These are phyloP conservation scores for Leiothrix lutea DNA, from an alignment of 2,113 vertebrate species.

Conservation along the genomic window DNA sequence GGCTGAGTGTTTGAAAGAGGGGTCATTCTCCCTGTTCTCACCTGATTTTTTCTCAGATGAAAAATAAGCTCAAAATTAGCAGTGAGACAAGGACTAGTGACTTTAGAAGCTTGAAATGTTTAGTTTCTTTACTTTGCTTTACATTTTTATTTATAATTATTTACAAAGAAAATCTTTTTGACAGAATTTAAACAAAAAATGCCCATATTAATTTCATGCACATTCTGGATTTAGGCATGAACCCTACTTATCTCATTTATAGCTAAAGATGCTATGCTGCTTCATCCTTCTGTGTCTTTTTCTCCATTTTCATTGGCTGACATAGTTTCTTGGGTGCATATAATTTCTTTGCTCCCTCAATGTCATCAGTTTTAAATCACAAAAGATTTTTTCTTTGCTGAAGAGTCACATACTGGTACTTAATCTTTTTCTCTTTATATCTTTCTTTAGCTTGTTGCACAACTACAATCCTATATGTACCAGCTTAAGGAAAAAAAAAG, in stretches of 20 bases:
- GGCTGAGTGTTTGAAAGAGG: neutral
- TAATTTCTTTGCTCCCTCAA: neutral
- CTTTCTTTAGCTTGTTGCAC: slow-evolving; percentile 7
- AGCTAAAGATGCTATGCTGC: neutral
- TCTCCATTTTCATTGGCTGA: neutral
- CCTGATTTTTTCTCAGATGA: neutral
- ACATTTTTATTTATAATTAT: neutral
- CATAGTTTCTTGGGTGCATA: neutral
- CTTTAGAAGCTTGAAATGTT: neutral
- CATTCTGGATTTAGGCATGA: neutral
- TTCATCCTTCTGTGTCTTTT: neutral
- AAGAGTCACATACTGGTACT: neutral
- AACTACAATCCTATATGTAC: neutral
- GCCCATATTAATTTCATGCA: neutral
- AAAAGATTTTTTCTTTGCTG: neutral
- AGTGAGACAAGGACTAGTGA: neutral
- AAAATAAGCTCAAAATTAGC: neutral
- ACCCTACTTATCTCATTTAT: neutral
- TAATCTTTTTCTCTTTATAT: neutral
- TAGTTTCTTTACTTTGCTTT: neutral
- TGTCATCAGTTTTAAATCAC: neutral
- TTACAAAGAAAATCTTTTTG: neutral
- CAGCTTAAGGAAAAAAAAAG: neutral
- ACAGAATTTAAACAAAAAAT: neutral
- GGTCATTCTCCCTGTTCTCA: neutral